phyloP scores from a whole-genome alignment of 2,113 vertebrate genomes.

The Siniperca chuatsi region DNA sequence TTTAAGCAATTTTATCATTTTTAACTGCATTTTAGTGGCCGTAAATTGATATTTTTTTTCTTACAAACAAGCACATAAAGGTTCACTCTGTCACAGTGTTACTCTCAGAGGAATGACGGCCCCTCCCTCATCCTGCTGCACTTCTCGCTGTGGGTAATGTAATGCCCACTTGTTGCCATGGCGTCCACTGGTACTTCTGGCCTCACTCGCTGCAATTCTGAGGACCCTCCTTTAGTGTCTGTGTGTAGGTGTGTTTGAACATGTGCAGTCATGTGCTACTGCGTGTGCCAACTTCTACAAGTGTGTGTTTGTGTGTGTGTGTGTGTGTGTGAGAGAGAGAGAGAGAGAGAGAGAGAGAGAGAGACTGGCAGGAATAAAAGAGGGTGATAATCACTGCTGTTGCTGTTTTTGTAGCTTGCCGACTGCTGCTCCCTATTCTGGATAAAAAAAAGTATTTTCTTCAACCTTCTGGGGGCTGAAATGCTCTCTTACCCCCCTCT shows the following conservation, averaged over 20 bases:
- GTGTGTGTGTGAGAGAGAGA: neutral
- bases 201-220: slow-evolving; percentile 50
- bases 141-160: slow-evolving; percentile 39
- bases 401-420: slow-evolving; percentile 50
- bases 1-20: neutral
- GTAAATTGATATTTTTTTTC: neutral
- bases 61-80: neutral
- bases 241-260: slow-evolving; percentile 24
- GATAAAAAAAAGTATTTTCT: slow-evolving; percentile 57
- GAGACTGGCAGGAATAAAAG: slow-evolving; percentile 39
- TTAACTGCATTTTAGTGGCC: neutral
- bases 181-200: slow-evolving; percentile 57
- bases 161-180: slow-evolving; percentile 81
- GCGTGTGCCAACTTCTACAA: slow-evolving; percentile 39
- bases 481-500: slow-evolving; percentile 34
- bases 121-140: slow-evolving; percentile 36
- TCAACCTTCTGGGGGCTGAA: slow-evolving; percentile 38
- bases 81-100: slow-evolving; percentile 14
- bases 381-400: slow-evolving; percentile 47
- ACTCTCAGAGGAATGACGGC: slow-evolving; percentile 33
- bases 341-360: neutral
- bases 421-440: slow-evolving; percentile 61
- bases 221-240: slow-evolving; percentile 34
- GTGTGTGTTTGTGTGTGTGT: slow-evolving; percentile 26
- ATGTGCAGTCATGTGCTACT: slow-evolving; percentile 46